Evolutionary conservation across 2,797 vertebrate species (phyloP).

Genomic region (Notamacropus eugenii): DNA sequence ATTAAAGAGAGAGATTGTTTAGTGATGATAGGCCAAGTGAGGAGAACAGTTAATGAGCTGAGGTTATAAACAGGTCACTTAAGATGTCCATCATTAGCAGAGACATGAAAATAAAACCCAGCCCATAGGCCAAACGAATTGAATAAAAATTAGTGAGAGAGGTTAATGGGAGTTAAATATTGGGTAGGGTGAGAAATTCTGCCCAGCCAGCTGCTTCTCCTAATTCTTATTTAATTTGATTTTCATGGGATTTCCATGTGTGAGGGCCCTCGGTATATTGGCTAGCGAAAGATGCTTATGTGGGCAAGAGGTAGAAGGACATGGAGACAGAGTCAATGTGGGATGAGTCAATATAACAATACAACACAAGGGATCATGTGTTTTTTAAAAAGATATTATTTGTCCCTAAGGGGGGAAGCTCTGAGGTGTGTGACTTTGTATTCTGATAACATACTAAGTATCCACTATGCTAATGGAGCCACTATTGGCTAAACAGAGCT

Average conservation of each 20-base stretch:
- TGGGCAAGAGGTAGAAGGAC: not conserved
- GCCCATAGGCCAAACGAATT: not conserved
- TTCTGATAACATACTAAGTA: not conserved
- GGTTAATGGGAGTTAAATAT: not conserved
- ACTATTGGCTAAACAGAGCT: not conserved
- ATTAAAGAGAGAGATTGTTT: constrained; percentile 69
- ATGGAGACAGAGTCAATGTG: not conserved
- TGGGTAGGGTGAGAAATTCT: not conserved
- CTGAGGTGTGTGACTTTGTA: not conserved
- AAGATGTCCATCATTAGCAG: not conserved
- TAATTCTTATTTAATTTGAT: not conserved
- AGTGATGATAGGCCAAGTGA: constrained; percentile 49
- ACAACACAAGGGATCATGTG: not conserved
- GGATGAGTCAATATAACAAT: not conserved
- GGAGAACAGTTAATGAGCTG: not conserved
- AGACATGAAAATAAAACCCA: constrained; percentile 33
- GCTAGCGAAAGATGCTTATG: not conserved
- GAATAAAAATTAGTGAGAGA: constrained; percentile 25
- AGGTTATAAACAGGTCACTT: not conserved
- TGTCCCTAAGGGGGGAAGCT: not conserved
- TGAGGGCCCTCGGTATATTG: not conserved
- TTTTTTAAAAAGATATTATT: constrained; percentile 6
- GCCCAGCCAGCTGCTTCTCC: not conserved
- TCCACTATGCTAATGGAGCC: not conserved
- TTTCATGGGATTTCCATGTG: not conserved